A percentile compares a stretch with the other conserved stretches of the same genome.
Evolutionary conservation across 2,888 invertebrate genomes (phyloP).

Genomic region (Amorpha juglandis): DNA sequence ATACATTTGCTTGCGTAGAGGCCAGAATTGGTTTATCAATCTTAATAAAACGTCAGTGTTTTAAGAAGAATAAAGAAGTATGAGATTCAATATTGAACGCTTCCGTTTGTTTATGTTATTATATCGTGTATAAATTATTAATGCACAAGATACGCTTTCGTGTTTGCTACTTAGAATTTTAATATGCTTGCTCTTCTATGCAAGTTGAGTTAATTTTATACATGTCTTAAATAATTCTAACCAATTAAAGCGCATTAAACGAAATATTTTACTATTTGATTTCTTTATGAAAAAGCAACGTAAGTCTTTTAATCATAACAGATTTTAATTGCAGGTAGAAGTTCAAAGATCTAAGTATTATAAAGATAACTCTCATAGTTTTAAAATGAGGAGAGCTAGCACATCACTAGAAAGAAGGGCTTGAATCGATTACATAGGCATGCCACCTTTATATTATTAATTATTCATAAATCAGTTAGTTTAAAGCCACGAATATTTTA

Average conservation of each 20-base stretch:
- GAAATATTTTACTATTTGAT: neutral
- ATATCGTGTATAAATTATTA: conserved; percentile 9
- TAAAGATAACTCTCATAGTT: no score
- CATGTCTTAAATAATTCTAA: neutral
- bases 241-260: neutral
- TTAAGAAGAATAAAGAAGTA: neutral
- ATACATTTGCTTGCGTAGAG: no score
- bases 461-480: conserved; percentile 50
- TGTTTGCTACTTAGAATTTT: neutral
- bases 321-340: no score
- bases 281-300: no score
- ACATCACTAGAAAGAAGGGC: conserved; percentile 3
- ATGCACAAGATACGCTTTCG: neutral
- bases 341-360: no score
- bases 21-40: neutral
- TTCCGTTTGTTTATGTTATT: conserved; percentile 10
- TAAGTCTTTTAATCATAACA: no score
- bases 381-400: neutral
- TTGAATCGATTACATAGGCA: conserved; percentile 53
- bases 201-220: neutral
- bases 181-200: neutral
- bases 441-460: conserved; percentile 53
- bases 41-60: neutral
- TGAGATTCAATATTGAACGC: neutral
- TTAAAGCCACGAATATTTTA: conserved; percentile 46